Percentiles rank a stretch among this genome's conserved stretches.
phyloP scores from a whole-genome alignment of 2,797 vertebrate species.

The Aphelocoma californica region DNA sequence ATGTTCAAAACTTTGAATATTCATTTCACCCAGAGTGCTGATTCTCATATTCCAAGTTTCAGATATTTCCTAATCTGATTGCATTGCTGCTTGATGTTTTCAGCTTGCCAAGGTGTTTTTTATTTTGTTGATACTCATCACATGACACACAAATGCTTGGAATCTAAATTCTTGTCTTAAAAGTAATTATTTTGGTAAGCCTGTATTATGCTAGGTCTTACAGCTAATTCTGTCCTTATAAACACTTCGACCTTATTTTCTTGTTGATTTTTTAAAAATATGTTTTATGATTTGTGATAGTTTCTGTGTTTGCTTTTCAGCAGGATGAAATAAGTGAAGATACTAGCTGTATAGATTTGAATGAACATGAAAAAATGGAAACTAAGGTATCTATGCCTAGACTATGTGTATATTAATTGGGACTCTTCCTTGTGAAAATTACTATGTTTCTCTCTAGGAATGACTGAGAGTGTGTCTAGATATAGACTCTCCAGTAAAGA shows the following conservation, averaged over 20 bases:
- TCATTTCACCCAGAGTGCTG: neutral
- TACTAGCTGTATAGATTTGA: conserved; percentile 76
- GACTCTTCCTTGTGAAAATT: neutral
- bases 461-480: neutral
- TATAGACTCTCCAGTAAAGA: neutral
- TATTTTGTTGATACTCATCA: neutral
- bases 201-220: neutral
- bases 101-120: neutral
- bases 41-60: neutral
- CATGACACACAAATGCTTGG: neutral
- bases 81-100: neutral
- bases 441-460: neutral
- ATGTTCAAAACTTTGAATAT: neutral
- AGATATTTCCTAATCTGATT: neutral
- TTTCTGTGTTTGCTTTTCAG: conserved; percentile 45
- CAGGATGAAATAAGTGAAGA: conserved; percentile 77
- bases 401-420: neutral
- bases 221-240: neutral
- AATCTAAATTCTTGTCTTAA: neutral
- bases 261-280: neutral
- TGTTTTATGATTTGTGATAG: neutral
- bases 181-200: neutral
- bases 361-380: conserved; percentile 79
- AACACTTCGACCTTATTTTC: neutral
- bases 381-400: conserved; percentile 72